Percentiles rank a stretch among this genome's conserved stretches.
Evolutionary conservation across 2,113 vertebrate species (phyloP).

Genomic region (Xiphophorus maculatus): DNA sequence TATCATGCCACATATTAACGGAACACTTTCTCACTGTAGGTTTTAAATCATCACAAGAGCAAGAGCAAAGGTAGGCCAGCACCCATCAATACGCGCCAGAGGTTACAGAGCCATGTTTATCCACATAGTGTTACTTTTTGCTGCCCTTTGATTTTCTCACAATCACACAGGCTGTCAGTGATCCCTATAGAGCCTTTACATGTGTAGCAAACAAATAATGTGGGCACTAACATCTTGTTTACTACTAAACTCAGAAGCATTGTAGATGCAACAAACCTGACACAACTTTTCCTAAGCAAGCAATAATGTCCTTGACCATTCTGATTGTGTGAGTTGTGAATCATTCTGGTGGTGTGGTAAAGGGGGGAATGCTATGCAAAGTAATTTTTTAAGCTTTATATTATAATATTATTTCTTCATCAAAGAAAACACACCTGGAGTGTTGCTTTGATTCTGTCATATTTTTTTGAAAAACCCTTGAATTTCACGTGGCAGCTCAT

Average conservation of each 20-base stretch:
- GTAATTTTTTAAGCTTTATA: not conserved
- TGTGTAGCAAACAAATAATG: not conserved
- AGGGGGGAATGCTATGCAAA: too few relatives aligned
- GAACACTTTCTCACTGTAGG: slow-evolving; percentile 19
- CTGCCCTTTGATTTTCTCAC: not conserved
- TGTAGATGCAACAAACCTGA: slow-evolving; percentile 3
- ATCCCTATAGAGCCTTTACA: slow-evolving; percentile 3
- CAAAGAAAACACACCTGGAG: too few relatives aligned
- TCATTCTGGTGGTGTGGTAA: slow-evolving; percentile 5
- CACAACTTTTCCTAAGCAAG: not conserved
- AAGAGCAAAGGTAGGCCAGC: slow-evolving; percentile 23
- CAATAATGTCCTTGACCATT: not conserved
- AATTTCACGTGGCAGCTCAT: too few relatives aligned
- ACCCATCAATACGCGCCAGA: slow-evolving; percentile 53
- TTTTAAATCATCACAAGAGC: slow-evolving; percentile 12
- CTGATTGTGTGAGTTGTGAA: not conserved
- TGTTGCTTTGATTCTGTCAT: too few relatives aligned
- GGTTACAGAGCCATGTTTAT: slow-evolving; percentile 41
- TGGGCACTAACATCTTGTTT: not conserved
- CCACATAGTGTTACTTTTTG: slow-evolving; percentile 2
- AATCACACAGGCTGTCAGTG: not conserved
- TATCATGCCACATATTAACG: slow-evolving; percentile 21
- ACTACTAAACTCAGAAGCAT: not conserved
- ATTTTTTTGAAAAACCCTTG: too few relatives aligned
- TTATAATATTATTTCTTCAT: not conserved